Evolutionary conservation across 2,113 vertebrate genomes (phyloP).

Genomic region (Rhinogobius similis): DNA sequence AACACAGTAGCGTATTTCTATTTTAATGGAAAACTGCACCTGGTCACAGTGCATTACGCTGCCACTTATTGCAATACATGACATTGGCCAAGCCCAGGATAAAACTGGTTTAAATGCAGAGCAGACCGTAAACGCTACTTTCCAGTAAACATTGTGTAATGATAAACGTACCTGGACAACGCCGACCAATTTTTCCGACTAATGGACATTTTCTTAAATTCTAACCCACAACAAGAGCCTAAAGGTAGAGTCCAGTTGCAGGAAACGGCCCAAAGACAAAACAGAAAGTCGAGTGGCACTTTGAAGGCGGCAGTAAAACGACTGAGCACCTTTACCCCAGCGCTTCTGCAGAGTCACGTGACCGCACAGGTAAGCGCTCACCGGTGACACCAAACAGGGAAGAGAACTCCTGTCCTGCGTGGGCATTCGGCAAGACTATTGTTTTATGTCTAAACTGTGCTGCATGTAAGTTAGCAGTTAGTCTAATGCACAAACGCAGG

Average conservation of each 20-base stretch:
- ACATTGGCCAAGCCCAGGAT: background rate
- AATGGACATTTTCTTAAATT: slow-evolving; percentile 77
- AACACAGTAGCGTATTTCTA: background rate
- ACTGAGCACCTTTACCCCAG: slow-evolving; percentile 80
- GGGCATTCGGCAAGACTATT: background rate
- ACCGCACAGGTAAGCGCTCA: slow-evolving; percentile 63
- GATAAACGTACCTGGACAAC: slow-evolving; percentile 86
- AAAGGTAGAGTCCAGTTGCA: background rate
- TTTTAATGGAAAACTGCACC: background rate
- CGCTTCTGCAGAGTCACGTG: slow-evolving; percentile 78
- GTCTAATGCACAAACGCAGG: background rate
- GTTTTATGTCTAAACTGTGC: background rate
- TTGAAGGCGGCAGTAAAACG: slow-evolving; percentile 35
- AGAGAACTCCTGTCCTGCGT: background rate
- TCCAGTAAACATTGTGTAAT: background rate
- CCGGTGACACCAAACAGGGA: slow-evolving; percentile 32
- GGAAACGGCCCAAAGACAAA: background rate
- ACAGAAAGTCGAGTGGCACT: slow-evolving; percentile 12
- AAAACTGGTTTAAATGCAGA: background rate
- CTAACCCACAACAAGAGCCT: background rate
- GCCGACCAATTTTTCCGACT: slow-evolving; percentile 89
- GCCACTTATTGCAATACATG: background rate
- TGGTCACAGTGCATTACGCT: background rate
- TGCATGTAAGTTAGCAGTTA: background rate
- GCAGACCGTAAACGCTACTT: background rate